Percentiles rank a stretch among this genome's conserved stretches.
Conservation (phyloP, 92 coral and sea anemone genomes). For the Porites divaricata region DNA sequence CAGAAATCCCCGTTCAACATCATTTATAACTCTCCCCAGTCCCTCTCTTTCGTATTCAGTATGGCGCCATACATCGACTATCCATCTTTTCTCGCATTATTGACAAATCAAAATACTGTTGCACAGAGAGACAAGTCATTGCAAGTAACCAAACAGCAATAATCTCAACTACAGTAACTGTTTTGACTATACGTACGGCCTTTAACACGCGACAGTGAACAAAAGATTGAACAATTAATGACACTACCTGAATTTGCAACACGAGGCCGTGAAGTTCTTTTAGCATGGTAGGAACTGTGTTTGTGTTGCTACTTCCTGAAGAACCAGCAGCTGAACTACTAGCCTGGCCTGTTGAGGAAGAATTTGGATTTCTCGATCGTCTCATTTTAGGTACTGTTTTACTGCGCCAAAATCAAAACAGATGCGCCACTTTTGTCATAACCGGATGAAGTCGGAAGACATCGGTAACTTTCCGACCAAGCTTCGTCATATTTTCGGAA, state of each 20-base stretch:
- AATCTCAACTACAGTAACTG: background rate
- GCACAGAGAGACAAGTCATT: background rate
- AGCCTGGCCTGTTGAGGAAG: conserved; percentile 42
- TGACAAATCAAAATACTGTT: too few relatives aligned
- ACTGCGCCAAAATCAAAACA: background rate
- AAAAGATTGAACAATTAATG: background rate
- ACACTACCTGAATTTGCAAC: conserved; percentile 88
- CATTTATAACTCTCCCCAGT: conserved; percentile 4
- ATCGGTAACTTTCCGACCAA: background rate
- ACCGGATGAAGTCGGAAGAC: background rate
- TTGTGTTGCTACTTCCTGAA: conserved; percentile 34
- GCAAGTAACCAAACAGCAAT: background rate
- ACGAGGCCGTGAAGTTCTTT: conserved; percentile 92
- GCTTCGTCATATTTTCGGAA: conserved; percentile 12
- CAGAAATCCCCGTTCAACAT: too few relatives aligned
- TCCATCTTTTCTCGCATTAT: too few relatives aligned
- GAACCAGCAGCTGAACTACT: conserved; percentile 48
- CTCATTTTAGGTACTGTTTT: conserved; percentile 29
- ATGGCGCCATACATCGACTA: background rate
- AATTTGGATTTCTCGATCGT: conserved; percentile 65
- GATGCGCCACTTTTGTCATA: background rate
- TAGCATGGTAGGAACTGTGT: conserved; percentile 89
- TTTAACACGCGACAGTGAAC: background rate
- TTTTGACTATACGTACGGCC: background rate
- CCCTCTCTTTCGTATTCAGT: background rate